Percentiles rank a stretch among this genome's conserved stretches.
Evolutionary conservation across 1,140 invertebrate species (phyloP).

Genomic region (Nasonia longicornis): DNA sequence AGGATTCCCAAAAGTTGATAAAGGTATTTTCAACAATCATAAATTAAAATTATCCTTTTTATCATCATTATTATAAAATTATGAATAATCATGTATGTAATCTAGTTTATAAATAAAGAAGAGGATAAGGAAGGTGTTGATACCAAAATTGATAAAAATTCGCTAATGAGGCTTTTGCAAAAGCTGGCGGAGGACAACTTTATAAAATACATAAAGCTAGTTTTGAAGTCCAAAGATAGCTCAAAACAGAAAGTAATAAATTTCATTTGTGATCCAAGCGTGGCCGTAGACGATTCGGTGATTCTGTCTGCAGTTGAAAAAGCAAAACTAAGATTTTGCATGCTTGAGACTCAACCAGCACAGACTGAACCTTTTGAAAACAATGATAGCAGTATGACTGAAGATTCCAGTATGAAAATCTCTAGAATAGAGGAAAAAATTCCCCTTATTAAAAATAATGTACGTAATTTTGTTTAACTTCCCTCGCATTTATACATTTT

Average conservation of each 20-base stretch:
- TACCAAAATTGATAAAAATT: constrained; percentile 74
- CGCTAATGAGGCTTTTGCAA: constrained; percentile 71
- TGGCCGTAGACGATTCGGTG: constrained; percentile 69
- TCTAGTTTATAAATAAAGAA: constrained; percentile 68
- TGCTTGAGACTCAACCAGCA: constrained; percentile 20
- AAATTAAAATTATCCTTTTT: neutral
- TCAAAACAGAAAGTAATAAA: constrained; percentile 68
- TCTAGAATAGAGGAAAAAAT: constrained; percentile 47
- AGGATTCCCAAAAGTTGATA: constrained; percentile 70
- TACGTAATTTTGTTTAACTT: constrained; percentile 33
- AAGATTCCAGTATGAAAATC: constrained; percentile 30
- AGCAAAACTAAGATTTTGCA: constrained; percentile 73
- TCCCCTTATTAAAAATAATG: constrained; percentile 48
- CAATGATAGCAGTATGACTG: neutral
- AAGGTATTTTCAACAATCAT: constrained; percentile 58
- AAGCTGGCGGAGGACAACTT: constrained; percentile 72
- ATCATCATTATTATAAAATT: neutral
- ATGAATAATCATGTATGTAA: neutral
- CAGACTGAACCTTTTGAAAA: neutral
- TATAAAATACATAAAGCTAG: constrained; percentile 73
- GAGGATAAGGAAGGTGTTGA: constrained; percentile 72
- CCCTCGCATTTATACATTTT: neutral
- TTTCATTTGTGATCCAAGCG: constrained; percentile 73
- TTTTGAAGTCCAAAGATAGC: constrained; percentile 37
- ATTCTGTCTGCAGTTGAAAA: constrained; percentile 74